Conservation (phyloP, 2,888 invertebrate species). For the Drosophila sordidula region DNA sequence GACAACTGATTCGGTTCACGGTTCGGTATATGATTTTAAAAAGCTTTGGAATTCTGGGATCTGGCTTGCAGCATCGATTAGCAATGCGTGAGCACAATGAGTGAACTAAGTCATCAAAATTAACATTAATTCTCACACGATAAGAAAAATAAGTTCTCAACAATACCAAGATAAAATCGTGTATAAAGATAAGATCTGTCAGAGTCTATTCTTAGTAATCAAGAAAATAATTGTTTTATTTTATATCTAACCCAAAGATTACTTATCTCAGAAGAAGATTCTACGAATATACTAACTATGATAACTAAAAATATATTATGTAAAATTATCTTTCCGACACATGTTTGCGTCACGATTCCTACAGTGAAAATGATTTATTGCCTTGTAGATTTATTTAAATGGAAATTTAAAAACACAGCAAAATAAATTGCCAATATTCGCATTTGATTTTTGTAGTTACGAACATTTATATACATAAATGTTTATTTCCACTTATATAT, state of each 20-base stretch:
- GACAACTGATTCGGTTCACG: no score
- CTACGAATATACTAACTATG: neutral
- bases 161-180: constrained; percentile 1
- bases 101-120: no score
- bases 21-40: neutral
- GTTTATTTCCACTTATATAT: constrained; percentile 12
- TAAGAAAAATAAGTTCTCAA: neutral
- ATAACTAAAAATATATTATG: neutral
- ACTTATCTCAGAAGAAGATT: constrained; percentile 15
- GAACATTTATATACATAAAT: neutral
- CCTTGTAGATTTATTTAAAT: constrained; percentile 22
- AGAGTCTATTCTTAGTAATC: neutral
- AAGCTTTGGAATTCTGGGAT: neutral
- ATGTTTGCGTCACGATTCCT: constrained; percentile 29
- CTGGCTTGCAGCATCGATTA: no score
- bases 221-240: neutral
- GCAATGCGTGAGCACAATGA: no score
- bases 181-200: neutral
- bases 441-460: constrained; percentile 5
- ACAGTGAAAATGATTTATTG: constrained; percentile 38
- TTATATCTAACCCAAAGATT: constrained; percentile 10
- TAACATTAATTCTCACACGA: neutral
- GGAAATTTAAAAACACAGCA: constrained; percentile 15
- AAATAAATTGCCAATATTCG: constrained; percentile 28
- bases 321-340: neutral